phyloP scores from a whole-genome alignment of 2,797 vertebrate species.

The Channallabes apus region DNA sequence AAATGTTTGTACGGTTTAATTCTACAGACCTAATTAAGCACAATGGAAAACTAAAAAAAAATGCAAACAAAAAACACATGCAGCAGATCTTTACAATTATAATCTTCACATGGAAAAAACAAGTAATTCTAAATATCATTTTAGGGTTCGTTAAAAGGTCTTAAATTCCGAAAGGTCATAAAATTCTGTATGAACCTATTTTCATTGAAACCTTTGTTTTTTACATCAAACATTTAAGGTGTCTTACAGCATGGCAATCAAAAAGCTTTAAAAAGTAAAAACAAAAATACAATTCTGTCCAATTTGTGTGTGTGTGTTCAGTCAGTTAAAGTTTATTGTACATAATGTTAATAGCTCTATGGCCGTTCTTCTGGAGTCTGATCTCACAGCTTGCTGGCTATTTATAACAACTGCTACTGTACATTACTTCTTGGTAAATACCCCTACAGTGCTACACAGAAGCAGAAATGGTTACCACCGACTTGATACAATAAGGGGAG shows the following conservation, averaged over 20 bases:
- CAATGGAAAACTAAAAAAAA: constrained; percentile 54
- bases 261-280: not conserved
- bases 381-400: not conserved
- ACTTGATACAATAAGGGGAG: not conserved
- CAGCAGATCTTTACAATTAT: not conserved
- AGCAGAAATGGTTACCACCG: not conserved
- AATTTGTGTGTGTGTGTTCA: not conserved
- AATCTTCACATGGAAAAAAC: not conserved
- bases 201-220: not conserved
- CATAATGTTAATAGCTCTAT: not conserved
- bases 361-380: not conserved
- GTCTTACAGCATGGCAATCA: not conserved
- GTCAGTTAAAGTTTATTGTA: not conserved
- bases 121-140: not conserved
- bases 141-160: not conserved
- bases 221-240: not conserved
- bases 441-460: not conserved
- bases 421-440: not conserved
- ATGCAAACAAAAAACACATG: not conserved
- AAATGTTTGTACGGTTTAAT: constrained; percentile 67
- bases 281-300: too few species aligned
- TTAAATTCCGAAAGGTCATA: too few species aligned
- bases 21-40: constrained; percentile 72
- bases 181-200: not conserved
- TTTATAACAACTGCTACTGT: not conserved